These are phyloP conservation scores for Drosophila rhopaloa DNA, from an alignment of 1,140 invertebrate genomes.

Conservation along the genomic window DNA sequence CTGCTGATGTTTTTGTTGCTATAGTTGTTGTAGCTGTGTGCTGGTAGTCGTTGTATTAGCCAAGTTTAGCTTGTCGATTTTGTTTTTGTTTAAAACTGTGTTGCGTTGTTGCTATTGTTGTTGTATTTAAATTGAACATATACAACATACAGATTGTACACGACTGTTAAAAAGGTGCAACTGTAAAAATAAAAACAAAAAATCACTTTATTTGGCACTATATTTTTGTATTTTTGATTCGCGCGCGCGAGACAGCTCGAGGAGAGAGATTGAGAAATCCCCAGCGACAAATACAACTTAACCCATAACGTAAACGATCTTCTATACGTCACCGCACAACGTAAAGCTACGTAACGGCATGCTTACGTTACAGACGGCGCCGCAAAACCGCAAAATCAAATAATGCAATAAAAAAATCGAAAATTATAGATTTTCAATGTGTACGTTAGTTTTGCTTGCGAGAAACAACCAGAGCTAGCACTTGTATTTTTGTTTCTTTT, in stretches of 20 bases:
- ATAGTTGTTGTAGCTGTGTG: neutral
- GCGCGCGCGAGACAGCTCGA: conserved; percentile 23
- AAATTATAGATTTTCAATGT: conserved; percentile 17
- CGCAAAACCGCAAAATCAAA: conserved; percentile 38
- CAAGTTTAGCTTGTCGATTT: conserved; percentile 16
- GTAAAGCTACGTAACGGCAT: conserved; percentile 5
- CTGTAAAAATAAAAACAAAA: conserved; percentile 56
- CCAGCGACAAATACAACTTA: conserved; percentile 25
- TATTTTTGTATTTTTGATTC: conserved; percentile 2
- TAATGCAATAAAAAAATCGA: conserved; percentile 27
- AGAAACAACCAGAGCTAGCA: neutral
- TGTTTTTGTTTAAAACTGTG: conserved; percentile 11
- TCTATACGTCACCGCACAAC: conserved; percentile 9
- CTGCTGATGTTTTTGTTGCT: neutral
- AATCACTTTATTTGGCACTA: conserved; percentile 27
- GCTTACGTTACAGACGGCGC: conserved; percentile 33
- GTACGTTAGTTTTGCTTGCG: neutral
- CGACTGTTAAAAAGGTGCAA: conserved; percentile 57
- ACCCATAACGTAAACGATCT: conserved; percentile 26
- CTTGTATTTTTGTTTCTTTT: neutral
- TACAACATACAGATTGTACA: conserved; percentile 68
- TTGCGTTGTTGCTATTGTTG: conserved; percentile 32
- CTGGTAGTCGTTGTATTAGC: conserved; percentile 18
- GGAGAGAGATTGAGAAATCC: conserved; percentile 8
- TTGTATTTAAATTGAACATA: conserved; percentile 47